Conservation (phyloP, 2,888 invertebrate genomes). For the Rotaria macrura region DNA sequence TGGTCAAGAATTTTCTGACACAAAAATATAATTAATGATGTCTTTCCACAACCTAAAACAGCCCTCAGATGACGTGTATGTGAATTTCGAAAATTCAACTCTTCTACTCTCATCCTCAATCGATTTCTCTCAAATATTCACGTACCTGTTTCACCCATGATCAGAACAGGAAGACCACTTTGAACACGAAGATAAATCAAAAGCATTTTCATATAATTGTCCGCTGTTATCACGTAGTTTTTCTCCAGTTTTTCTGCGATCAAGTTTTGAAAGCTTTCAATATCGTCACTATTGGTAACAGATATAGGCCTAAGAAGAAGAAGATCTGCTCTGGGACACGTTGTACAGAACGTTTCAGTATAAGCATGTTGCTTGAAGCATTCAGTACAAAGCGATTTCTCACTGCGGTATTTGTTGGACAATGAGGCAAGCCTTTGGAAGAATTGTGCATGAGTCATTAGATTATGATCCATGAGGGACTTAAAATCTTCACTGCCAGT, state of each 20-base stretch:
- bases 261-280: not conserved
- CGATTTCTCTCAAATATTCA: too few relatives aligned
- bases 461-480: not conserved
- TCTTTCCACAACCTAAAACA: constrained; percentile 48
- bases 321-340: not conserved
- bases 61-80: too few relatives aligned
- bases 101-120: too few relatives aligned
- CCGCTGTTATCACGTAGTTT: constrained; percentile 43
- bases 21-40: constrained; percentile 44
- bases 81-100: too few relatives aligned
- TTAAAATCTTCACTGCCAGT: not conserved
- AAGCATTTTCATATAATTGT: constrained; percentile 46
- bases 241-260: not conserved
- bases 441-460: not conserved
- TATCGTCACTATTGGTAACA: not conserved
- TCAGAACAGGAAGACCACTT: constrained; percentile 45
- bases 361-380: not conserved
- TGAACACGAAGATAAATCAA: constrained; percentile 47
- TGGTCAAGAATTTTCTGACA: constrained; percentile 35
- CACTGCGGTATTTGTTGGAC: not conserved
- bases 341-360: not conserved
- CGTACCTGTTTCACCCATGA: constrained; percentile 46
- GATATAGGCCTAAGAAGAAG: not conserved
- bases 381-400: not conserved
- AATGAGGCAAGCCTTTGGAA: not conserved